Percentiles rank a stretch among this genome's conserved stretches.
Evolutionary conservation across 1,140 invertebrate species (phyloP).

Genomic region (Drosophila navojoa): DNA sequence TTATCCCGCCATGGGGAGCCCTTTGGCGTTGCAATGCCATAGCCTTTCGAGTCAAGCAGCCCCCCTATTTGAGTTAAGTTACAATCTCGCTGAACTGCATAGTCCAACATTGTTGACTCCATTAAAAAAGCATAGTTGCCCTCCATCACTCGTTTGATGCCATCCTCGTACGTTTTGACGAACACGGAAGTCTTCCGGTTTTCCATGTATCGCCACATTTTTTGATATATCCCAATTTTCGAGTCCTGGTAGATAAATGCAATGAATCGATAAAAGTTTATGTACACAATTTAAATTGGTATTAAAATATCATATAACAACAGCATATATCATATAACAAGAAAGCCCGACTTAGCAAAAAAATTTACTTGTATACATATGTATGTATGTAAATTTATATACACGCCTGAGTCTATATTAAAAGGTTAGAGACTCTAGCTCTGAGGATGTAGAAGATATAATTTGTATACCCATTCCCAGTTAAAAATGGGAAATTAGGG

Average conservation of each 20-base stretch:
- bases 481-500: too few relatives aligned
- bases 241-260: constrained; percentile 88
- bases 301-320: too few relatives aligned
- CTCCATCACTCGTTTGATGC: constrained; percentile 92
- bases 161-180: constrained; percentile 94
- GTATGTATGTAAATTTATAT: too few relatives aligned
- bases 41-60: constrained; percentile 85
- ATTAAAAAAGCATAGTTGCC: constrained; percentile 99
- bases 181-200: constrained; percentile 92
- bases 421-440: too few relatives aligned
- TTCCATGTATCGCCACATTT: constrained; percentile 99
- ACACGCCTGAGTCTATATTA: too few relatives aligned
- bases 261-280: not conserved
- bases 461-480: too few relatives aligned
- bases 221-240: constrained; percentile 97
- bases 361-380: too few relatives aligned
- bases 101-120: constrained; percentile 99
- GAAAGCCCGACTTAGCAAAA: too few relatives aligned
- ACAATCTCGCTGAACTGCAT: constrained; percentile 97
- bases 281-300: too few relatives aligned
- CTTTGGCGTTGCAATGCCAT: constrained; percentile 92
- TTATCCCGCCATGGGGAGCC: constrained; percentile 98
- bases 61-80: constrained; percentile 99
- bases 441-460: too few relatives aligned
- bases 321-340: too few relatives aligned